These are phyloP conservation scores for Platorchestia sp. DNA, from an alignment of 1,140 invertebrate species.

Conservation along the genomic window DNA sequence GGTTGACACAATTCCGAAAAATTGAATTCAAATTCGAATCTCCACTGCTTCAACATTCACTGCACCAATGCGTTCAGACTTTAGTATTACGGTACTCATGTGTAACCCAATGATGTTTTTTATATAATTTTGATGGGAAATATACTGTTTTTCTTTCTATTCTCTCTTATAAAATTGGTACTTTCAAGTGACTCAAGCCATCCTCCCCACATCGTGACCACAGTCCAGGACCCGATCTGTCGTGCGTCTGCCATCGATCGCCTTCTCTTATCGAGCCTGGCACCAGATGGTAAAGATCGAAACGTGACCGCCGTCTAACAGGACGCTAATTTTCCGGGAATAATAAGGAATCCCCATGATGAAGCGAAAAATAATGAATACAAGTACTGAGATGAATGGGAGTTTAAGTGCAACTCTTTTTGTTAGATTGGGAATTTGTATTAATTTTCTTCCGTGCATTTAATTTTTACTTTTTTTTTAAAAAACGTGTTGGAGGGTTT, in stretches of 20 bases:
- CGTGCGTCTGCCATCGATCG: not conserved
- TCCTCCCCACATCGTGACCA: not conserved
- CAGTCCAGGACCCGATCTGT: not conserved
- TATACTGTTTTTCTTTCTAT: too few relatives aligned
- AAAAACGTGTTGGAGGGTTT: too few relatives aligned
- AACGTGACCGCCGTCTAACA: not conserved
- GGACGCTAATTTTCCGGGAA: not conserved
- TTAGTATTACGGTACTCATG: too few relatives aligned
- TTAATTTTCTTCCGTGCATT: not conserved
- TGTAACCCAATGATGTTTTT: too few relatives aligned
- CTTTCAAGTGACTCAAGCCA: too few relatives aligned
- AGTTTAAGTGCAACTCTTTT: not conserved
- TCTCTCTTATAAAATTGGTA: too few relatives aligned
- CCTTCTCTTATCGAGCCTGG: not conserved
- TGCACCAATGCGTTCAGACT: too few relatives aligned
- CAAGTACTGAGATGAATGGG: not conserved
- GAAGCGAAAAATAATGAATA: not conserved
- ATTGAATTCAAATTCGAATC: too few relatives aligned
- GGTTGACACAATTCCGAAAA: too few relatives aligned
- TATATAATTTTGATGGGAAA: too few relatives aligned
- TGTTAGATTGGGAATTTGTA: not conserved
- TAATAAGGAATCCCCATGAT: not conserved
- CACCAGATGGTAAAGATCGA: not conserved
- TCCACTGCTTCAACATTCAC: too few relatives aligned
- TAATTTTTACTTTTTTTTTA: too few relatives aligned